Conservation (phyloP, 2,797 vertebrate species). For the Stomatorhinus walkeri region DNA sequence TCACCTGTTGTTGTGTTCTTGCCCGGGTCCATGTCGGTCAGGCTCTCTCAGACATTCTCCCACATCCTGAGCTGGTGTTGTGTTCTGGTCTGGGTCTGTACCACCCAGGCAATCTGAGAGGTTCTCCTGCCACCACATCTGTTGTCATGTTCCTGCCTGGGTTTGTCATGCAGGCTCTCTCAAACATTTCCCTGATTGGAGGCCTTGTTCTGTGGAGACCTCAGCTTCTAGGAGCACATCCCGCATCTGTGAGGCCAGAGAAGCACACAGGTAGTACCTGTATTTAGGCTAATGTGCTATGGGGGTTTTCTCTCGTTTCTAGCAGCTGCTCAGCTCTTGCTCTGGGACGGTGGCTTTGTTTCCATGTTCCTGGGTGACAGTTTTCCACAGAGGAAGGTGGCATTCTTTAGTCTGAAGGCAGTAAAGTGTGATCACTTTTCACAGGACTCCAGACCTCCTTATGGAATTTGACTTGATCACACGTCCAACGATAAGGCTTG, state of each 20-base stretch:
- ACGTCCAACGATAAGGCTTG: background rate
- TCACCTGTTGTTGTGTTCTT: background rate
- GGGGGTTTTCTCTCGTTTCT: background rate
- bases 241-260: background rate
- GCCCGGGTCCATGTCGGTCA: background rate
- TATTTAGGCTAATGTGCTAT: background rate
- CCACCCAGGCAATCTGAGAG: background rate
- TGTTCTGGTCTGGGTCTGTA: background rate
- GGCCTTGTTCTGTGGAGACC: background rate
- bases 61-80: background rate
- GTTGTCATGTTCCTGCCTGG: background rate
- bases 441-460: background rate
- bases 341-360: background rate
- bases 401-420: background rate
- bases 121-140: background rate
- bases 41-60: background rate
- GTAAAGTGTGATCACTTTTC: background rate
- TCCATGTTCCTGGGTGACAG: background rate
- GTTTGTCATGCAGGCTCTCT: background rate
- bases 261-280: background rate
- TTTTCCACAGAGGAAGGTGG: background rate
- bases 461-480: background rate
- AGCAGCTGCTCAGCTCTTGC: background rate
- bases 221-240: background rate
- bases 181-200: background rate